Evolutionary conservation across 2,797 vertebrate species (phyloP), one percentile per base, ranked within the genome.

Genomic region (Buceros bicornis): DNA sequence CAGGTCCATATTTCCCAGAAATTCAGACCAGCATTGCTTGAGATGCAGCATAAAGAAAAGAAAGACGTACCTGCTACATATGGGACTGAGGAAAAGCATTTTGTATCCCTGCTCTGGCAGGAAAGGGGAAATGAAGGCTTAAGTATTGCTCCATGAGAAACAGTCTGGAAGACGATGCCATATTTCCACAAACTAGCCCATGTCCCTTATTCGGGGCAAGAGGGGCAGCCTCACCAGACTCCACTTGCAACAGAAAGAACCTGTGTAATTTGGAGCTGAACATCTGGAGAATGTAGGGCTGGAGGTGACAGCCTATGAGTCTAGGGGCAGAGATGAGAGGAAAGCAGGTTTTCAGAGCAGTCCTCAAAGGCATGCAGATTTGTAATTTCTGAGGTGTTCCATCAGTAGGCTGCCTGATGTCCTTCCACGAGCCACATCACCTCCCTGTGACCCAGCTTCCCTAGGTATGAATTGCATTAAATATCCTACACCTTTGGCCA

Each of bases 351-450:
- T 70, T 66, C 0, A 1, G 20, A 54, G 45, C 17, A 48, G 33
- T 18, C 6, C 8, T 8, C 22, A 22, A 5, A 40, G 18, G 10
- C 8, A 47, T 15, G 67, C 9, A 51, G 20, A 29, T 56, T 54
- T 0, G 0, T 35, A 10, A 56, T 64, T 67, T 84, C 53, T 82
- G 45, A 89, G 8, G 7, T 53, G 11, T 12, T 56, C 43, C 31
- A 17, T 25, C 37, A 37, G 31, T 8, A 64, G 45, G 15, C 26
- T 81, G 22, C 26, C 43, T 43, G 6, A 19, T 43, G 13, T 67
- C 18, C n/a, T 19, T 80, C 60, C 31, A n/a, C 0, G 0, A 84
- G 14, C 12, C 28, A 28, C 0, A 1, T 24, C 35, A 57, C 16
- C 4, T 62, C 33, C 62, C n/a, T 3, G 1, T 83, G 40, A 19